Evolutionary conservation across 2,888 invertebrate genomes (phyloP), one percentile per base, ranked within the genome.

Genomic region (Microdon myrmicae): DNA sequence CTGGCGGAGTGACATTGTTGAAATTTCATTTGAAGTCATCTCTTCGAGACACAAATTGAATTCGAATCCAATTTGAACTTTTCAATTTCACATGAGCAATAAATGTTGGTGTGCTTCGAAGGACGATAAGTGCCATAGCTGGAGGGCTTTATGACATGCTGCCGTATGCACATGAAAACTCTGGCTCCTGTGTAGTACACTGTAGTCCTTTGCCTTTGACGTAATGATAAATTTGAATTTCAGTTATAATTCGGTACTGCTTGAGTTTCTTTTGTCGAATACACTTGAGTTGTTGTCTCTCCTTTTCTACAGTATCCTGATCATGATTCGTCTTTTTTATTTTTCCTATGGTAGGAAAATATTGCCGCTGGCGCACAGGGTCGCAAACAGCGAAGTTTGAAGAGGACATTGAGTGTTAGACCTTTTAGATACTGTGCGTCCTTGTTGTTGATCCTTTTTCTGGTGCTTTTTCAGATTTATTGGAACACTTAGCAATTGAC

Each of bases 51-150:
- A 35, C 29, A 77, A 77, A 77, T 77, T 78, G 76, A 76, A 77
- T 77, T 76, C 75, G 76, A 76, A 76, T 77, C 76, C 74, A 76
- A 77, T 77, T 77, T 78, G 74, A 75, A 75, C 71, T 74, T 74
- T 77, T 75, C 76, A 76, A 77, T 77, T 77, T 77, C 59, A 59
- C 56, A 56, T 61, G 56, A 44, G 44, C 41, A 58, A 58, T 58
- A 64, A 51, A 61, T 44, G 38, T 25, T 48, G 6, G 17, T 48
- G 38, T 26, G 31, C 39, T 41, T 9, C 38, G 25, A 38, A 32
- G 29, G 12, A 29, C 10, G 29, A 49, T 35, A 31, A 45, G 61
- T 54, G 38, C 37, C 34, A 8, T 47, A 16, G 43, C 64, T 28
- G 13, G 28, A 43, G 58, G 61, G 45, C 20, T 41, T 43, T 51